phyloP scores from a whole-genome alignment of 1,140 invertebrate species.

The Drosophila ananassae region DNA sequence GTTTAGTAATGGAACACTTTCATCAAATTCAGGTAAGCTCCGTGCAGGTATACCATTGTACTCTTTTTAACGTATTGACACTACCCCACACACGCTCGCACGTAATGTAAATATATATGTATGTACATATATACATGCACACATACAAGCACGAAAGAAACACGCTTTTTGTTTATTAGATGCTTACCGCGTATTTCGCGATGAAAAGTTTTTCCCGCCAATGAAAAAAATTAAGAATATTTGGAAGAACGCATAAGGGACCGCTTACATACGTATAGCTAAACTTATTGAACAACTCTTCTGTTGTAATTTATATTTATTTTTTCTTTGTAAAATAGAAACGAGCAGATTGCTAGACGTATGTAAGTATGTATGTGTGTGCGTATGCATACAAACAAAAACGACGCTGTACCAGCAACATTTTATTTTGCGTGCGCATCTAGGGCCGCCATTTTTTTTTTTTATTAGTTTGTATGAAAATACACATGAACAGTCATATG shows the following conservation, averaged over 20 bases:
- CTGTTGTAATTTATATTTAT: background rate
- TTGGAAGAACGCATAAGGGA: no score
- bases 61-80: constrained; percentile 17
- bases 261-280: no score
- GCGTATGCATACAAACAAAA: constrained; percentile 51
- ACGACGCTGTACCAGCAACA: constrained; percentile 55
- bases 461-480: constrained; percentile 60
- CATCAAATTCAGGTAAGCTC: constrained; percentile 84
- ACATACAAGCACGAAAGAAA: background rate
- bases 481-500: constrained; percentile 17
- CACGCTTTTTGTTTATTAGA: constrained; percentile 15
- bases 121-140: no score
- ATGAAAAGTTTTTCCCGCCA: constrained; percentile 9
- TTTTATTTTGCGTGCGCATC: constrained; percentile 80
- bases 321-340: background rate
- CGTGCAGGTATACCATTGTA: constrained; percentile 42
- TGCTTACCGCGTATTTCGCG: constrained; percentile 30
- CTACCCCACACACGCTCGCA: constrained; percentile 7
- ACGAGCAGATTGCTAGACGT: background rate
- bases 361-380: constrained; percentile 16
- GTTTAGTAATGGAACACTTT: constrained; percentile 78
- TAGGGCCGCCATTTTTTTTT: constrained; percentile 75
- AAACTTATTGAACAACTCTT: no score
- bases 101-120: no score
- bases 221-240: no score